Conservation (phyloP, 2,888 invertebrate species). For the Vanessa cardui region DNA sequence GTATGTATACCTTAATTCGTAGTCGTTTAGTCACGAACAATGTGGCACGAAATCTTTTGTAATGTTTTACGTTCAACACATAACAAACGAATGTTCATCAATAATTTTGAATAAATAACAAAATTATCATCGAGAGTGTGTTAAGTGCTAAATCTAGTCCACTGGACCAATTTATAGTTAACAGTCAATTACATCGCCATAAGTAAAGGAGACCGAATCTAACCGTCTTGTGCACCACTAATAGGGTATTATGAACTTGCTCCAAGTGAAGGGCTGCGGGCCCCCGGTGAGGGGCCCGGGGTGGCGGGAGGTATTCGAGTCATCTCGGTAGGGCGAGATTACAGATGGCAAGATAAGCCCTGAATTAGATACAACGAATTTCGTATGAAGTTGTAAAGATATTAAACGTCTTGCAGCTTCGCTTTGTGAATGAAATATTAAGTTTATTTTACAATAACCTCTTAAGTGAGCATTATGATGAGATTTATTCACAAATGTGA, state of each 20-base stretch:
- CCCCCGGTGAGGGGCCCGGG: constrained; percentile 47
- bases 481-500: constrained; percentile 1
- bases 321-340: constrained; percentile 71
- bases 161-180: constrained; percentile 21
- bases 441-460: constrained; percentile 64
- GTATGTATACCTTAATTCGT: too few species aligned
- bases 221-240: constrained; percentile 66
- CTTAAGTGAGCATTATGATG: constrained; percentile 49
- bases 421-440: constrained; percentile 78
- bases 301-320: constrained; percentile 60
- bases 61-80: too few species aligned
- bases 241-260: constrained; percentile 81
- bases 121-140: background rate
- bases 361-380: constrained; percentile 81
- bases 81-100: too few species aligned
- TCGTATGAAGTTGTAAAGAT: constrained; percentile 78
- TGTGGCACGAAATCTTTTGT: too few species aligned
- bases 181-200: constrained; percentile 40
- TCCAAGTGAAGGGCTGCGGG: constrained; percentile 64
- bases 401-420: constrained; percentile 66
- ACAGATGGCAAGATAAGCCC: constrained; percentile 81
- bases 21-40: too few species aligned
- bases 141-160: constrained; percentile 12
- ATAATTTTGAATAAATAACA: too few species aligned
- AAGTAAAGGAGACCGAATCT: constrained; percentile 54